Evolutionary conservation across 2,113 vertebrate genomes (phyloP).

Genomic region (Cyprinus carpio): DNA sequence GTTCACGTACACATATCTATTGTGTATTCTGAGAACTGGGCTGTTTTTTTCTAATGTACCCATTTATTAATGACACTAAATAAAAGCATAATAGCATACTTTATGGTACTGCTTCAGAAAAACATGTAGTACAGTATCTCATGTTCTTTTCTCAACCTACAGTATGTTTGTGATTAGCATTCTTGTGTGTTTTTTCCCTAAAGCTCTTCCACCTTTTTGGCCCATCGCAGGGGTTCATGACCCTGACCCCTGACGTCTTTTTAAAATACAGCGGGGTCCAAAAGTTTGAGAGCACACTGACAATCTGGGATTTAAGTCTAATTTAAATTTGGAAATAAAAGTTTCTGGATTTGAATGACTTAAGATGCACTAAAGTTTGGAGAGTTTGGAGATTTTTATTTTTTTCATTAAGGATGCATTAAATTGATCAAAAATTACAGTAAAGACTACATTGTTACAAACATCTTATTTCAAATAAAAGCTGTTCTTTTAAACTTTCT

Average conservation of each 20-base stretch:
- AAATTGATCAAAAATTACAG: too few species aligned
- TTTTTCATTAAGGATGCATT: too few species aligned
- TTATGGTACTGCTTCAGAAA: background rate
- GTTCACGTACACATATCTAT: background rate
- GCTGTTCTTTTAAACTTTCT: too few species aligned
- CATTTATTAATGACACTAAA: background rate
- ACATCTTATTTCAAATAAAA: too few species aligned
- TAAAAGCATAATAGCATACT: conserved; percentile 15
- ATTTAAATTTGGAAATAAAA: background rate
- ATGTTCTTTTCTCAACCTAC: background rate
- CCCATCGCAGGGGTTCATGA: conserved; percentile 19
- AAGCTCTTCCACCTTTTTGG: conserved; percentile 36
- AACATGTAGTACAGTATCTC: background rate
- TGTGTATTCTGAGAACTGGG: conserved; percentile 29
- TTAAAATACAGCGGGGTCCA: conserved; percentile 26
- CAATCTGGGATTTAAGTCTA: conserved; percentile 2
- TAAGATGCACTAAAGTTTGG: background rate
- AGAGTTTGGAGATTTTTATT: too few species aligned
- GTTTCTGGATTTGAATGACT: background rate
- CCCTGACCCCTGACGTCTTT: conserved; percentile 41
- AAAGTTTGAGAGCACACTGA: background rate
- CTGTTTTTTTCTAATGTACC: background rate
- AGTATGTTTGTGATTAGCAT: conserved; percentile 11
- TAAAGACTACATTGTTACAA: too few species aligned
- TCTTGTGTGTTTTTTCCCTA: background rate